phyloP scores from a whole-genome alignment of 2,888 invertebrate genomes.

The Philaethria dido region DNA sequence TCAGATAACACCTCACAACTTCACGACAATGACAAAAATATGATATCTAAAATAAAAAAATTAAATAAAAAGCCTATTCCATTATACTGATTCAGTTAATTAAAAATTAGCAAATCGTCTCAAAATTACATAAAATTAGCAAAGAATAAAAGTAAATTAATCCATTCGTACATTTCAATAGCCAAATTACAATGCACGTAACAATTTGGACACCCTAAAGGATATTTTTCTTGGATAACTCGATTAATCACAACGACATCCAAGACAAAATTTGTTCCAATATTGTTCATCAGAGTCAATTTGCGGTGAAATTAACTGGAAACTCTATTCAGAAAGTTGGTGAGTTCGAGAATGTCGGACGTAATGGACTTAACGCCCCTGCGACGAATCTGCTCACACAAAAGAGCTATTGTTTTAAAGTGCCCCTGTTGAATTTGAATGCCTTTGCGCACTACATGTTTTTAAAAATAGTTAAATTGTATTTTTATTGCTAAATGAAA shows the following conservation, averaged over 20 bases:
- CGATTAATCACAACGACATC: conserved; percentile 33
- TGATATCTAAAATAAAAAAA: too few species aligned
- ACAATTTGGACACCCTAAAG: conserved; percentile 1
- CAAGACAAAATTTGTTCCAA: conserved; percentile 36
- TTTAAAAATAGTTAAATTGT: not conserved
- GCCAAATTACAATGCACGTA: conserved; percentile 6
- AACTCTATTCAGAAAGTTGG: conserved; percentile 68
- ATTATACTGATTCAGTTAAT: too few species aligned
- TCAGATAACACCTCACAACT: too few species aligned
- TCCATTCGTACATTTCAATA: conserved; percentile 4
- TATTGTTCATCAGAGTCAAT: conserved; percentile 53
- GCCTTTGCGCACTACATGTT: conserved; percentile 17
- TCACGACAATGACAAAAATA: too few species aligned
- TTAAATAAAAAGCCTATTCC: too few species aligned
- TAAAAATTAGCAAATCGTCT: too few species aligned
- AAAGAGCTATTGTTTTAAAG: conserved; percentile 54
- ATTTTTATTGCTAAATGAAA: too few species aligned
- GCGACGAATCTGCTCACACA: conserved; percentile 56
- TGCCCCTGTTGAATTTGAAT: conserved; percentile 30
- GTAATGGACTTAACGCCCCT: conserved; percentile 61
- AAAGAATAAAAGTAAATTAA: not conserved
- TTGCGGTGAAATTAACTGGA: conserved; percentile 68
- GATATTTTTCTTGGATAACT: conserved; percentile 25
- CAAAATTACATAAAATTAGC: not conserved
- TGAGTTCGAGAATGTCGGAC: conserved; percentile 64